Evolutionary conservation across 2,113 vertebrate species (phyloP).

Genomic region (Egretta garzetta): DNA sequence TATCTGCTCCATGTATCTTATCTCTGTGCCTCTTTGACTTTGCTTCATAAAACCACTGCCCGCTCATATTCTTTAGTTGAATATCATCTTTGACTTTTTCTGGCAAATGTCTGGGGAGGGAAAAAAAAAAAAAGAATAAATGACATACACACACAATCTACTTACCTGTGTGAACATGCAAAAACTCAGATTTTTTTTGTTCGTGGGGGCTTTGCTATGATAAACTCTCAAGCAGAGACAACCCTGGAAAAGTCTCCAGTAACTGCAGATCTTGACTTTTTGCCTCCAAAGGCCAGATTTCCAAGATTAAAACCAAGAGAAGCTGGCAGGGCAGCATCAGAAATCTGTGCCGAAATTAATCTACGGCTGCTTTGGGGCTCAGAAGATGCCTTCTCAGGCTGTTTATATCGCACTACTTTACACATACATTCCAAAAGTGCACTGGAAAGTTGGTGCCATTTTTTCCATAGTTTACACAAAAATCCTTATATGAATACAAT

Average conservation of each 20-base stretch:
- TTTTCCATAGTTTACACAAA: neutral
- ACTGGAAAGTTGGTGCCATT: neutral
- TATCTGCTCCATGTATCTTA: slow-evolving; percentile 87
- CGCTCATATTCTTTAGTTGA: slow-evolving; percentile 88
- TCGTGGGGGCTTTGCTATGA: neutral
- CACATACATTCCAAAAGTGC: neutral
- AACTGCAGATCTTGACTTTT: neutral
- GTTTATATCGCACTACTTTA: neutral
- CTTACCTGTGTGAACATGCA: neutral
- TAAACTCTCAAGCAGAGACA: neutral
- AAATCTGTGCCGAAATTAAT: neutral
- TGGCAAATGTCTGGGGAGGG: slow-evolving; percentile 79
- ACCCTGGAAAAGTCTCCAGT: neutral
- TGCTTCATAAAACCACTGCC: slow-evolving; percentile 96
- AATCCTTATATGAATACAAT: neutral
- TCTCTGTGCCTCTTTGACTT: slow-evolving; percentile 90
- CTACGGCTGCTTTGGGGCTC: neutral
- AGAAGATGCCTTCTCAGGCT: neutral
- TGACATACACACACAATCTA: neutral
- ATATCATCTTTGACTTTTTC: slow-evolving; percentile 75
- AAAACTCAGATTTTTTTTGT: neutral
- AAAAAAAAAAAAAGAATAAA: neutral
- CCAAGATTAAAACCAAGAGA: neutral
- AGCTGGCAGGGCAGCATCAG: neutral
- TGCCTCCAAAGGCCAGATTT: neutral